Conservation (phyloP, 2,113 vertebrate genomes). For the Onychostoma macrolepis region DNA sequence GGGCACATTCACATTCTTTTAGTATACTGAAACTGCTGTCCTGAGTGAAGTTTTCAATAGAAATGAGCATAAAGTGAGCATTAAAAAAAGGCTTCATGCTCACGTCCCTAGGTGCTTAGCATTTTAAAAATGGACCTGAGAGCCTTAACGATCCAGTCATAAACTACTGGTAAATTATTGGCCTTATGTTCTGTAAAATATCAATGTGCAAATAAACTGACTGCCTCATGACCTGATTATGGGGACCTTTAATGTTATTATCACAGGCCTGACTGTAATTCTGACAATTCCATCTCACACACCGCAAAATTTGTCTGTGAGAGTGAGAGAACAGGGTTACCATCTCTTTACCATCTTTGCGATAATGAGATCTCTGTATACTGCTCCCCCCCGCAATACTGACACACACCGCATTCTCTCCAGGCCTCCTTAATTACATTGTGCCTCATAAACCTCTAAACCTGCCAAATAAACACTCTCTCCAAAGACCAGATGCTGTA, state of each 20-base stretch:
- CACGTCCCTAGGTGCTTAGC: slow-evolving; percentile 1
- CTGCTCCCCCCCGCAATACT: background rate
- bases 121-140: slow-evolving; percentile 9
- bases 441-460: slow-evolving; percentile 51
- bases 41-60: background rate
- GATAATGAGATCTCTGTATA: slow-evolving; percentile 36
- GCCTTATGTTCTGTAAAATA: slow-evolving; percentile 28
- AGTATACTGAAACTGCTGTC: background rate
- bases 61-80: slow-evolving; percentile 3
- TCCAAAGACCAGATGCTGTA: slow-evolving; percentile 8
- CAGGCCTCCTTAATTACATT: slow-evolving; percentile 37
- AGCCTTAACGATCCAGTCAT: slow-evolving; percentile 23
- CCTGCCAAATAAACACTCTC: slow-evolving; percentile 33
- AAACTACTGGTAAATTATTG: slow-evolving; percentile 23
- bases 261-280: slow-evolving; percentile 21
- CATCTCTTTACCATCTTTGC: slow-evolving; percentile 21
- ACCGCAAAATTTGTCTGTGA: background rate
- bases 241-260: slow-evolving; percentile 28
- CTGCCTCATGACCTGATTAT: slow-evolving; percentile 18
- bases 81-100: slow-evolving; percentile 19
- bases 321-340: slow-evolving; percentile 20
- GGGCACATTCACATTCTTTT: background rate
- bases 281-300: background rate
- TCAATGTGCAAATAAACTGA: slow-evolving; percentile 22
- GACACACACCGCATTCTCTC: slow-evolving; percentile 13